Evolutionary conservation across 1,140 invertebrate species (phyloP).

Genomic region (Sitophilus oryzae): DNA sequence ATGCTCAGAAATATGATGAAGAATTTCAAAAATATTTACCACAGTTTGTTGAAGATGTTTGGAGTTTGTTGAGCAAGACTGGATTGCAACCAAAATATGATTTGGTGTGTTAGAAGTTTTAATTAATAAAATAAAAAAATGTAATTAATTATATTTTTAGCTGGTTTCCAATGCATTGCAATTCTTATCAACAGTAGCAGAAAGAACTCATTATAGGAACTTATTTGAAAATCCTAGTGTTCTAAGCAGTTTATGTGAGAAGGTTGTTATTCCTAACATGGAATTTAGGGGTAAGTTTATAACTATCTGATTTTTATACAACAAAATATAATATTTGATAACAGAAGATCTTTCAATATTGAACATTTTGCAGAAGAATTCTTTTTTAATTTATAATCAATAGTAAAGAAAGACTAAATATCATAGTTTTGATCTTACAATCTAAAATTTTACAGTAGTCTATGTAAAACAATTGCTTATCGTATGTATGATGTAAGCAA

Average conservation of each 20-base stretch:
- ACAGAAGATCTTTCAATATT: background rate
- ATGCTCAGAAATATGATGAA: conserved; percentile 97
- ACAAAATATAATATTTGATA: background rate
- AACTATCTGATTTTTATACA: conserved; percentile 1
- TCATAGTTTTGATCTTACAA: no score
- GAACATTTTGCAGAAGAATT: background rate
- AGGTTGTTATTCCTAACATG: conserved; percentile 97
- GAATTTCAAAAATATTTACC: conserved; percentile 87
- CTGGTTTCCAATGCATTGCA: conserved; percentile 93
- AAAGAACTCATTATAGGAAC: conserved; percentile 77
- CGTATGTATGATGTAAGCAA: no score
- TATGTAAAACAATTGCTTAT: no score
- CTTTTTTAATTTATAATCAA: background rate
- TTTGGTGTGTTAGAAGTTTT: conserved; percentile 50
- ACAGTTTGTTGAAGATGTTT: conserved; percentile 86
- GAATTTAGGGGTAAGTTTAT: conserved; percentile 82
- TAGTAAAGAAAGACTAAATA: background rate
- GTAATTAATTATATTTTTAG: conserved; percentile 48
- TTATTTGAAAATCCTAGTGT: conserved; percentile 85
- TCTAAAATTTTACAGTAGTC: no score
- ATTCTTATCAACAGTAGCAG: conserved; percentile 91
- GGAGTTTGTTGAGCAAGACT: conserved; percentile 82
- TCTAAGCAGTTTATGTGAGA: conserved; percentile 89
- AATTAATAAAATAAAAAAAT: background rate
- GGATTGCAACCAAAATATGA: conserved; percentile 87